A percentile compares a stretch with the other conserved stretches of the same genome.
phyloP scores from a whole-genome alignment of 2,113 vertebrate species.

The Danio rerio region DNA sequence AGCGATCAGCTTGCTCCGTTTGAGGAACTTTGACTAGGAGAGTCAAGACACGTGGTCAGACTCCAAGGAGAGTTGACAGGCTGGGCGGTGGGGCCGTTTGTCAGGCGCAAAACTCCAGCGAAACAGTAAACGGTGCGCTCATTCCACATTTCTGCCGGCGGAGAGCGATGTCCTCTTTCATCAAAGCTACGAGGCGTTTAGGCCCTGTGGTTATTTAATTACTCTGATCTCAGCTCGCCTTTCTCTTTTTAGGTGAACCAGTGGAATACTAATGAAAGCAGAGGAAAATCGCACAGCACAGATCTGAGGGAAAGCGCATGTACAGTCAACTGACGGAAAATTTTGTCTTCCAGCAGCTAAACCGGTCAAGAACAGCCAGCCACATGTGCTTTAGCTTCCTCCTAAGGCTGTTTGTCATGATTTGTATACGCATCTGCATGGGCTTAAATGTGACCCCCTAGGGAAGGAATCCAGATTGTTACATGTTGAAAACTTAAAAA shows the following conservation, averaged over 20 bases:
- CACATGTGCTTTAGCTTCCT: background rate
- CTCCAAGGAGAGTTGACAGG: conserved; percentile 53
- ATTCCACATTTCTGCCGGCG: conserved; percentile 45
- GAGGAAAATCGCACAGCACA: background rate
- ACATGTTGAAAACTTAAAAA: conserved; percentile 85
- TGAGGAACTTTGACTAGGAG: conserved; percentile 19
- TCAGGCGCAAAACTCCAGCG: conserved; percentile 37
- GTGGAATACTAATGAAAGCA: conserved; percentile 56
- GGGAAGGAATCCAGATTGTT: conserved; percentile 52
- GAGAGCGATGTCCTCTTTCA: conserved; percentile 60
- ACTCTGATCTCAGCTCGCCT: conserved; percentile 58
- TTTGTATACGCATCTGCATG: background rate
- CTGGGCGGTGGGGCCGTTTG: conserved; percentile 52
- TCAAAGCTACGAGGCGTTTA: conserved; percentile 60
- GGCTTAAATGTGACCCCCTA: background rate
- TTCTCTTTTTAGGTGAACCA: conserved; percentile 57
- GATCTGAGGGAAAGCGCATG: background rate
- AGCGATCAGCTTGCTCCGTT: background rate
- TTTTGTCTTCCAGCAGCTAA: background rate
- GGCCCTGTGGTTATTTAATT: conserved; percentile 61
- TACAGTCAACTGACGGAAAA: background rate
- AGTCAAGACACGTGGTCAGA: conserved; percentile 29
- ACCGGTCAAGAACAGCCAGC: background rate
- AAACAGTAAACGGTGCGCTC: conserved; percentile 49
- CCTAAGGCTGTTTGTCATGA: background rate